Evolutionary conservation across 2,888 invertebrate species (phyloP).

Genomic region (Lepidocyrtinus sp.): DNA sequence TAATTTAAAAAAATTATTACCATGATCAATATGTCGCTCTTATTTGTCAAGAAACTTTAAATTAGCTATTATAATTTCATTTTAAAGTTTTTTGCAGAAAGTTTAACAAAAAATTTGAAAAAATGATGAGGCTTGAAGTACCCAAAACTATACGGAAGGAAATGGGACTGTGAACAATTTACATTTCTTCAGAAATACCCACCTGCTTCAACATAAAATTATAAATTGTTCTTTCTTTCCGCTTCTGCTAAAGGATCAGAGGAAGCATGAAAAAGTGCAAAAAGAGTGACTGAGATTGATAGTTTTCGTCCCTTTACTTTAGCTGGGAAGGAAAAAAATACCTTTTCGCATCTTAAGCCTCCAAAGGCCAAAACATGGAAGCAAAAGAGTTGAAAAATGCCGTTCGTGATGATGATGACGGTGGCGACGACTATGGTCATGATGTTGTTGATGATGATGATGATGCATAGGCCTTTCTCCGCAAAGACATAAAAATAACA

Average conservation of each 20-base stretch:
- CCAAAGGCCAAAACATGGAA: no score
- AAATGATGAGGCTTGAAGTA: neutral
- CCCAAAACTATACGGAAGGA: no score
- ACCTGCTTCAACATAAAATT: no score
- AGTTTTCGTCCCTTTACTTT: constrained; percentile 41
- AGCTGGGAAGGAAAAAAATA: neutral
- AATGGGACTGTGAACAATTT: neutral
- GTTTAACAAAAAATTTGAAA: neutral
- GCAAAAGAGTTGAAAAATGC: neutral
- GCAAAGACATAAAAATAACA: no score
- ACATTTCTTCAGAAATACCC: no score
- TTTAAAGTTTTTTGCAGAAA: no score
- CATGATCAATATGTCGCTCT: no score
- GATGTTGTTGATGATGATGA: neutral
- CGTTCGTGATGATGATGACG: neutral
- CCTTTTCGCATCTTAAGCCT: neutral
- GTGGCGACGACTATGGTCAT: neutral
- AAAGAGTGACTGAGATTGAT: constrained; percentile 54
- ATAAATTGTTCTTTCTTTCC: neutral
- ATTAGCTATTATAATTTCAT: no score
- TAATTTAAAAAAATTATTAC: no score
- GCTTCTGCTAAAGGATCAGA: neutral
- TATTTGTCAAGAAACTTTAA: no score
- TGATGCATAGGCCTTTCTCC: neutral
- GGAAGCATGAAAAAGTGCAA: neutral